These are phyloP conservation scores for Micromys minutus DNA, from an alignment of 2,113 vertebrate genomes.

Conservation along the genomic window DNA sequence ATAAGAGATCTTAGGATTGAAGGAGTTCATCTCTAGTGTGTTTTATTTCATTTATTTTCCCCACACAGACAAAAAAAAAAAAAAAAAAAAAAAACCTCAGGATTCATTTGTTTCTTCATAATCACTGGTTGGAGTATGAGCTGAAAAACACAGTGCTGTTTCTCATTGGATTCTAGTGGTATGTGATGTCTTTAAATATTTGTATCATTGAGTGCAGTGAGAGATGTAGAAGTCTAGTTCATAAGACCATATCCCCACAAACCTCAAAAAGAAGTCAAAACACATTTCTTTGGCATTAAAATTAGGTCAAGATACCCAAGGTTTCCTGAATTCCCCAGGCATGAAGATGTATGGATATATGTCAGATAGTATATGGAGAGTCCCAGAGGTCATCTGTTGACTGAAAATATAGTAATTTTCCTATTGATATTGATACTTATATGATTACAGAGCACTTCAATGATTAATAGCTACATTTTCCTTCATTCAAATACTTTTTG, in stretches of 20 bases:
- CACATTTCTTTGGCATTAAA: constrained; percentile 12
- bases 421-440: background rate
- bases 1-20: background rate
- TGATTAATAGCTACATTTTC: background rate
- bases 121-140: background rate
- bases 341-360: background rate
- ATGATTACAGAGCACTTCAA: background rate
- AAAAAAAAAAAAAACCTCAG: constrained; percentile 27
- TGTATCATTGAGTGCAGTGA: background rate
- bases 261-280: constrained; percentile 11
- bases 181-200: background rate
- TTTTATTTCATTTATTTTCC: background rate
- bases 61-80: too few species aligned
- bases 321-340: background rate
- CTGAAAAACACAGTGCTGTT: background rate
- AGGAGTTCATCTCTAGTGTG: background rate
- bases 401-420: constrained; percentile 20
- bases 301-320: background rate
- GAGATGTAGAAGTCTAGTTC: background rate
- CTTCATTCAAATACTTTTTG: constrained; percentile 49
- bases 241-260: constrained; percentile 27
- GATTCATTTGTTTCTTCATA: background rate
- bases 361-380: background rate
- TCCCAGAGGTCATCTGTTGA: constrained; percentile 2
- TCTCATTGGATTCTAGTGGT: constrained; percentile 3